These are phyloP conservation scores for Biston stratarius DNA, from an alignment of 2,888 invertebrate genomes.

Conservation along the genomic window DNA sequence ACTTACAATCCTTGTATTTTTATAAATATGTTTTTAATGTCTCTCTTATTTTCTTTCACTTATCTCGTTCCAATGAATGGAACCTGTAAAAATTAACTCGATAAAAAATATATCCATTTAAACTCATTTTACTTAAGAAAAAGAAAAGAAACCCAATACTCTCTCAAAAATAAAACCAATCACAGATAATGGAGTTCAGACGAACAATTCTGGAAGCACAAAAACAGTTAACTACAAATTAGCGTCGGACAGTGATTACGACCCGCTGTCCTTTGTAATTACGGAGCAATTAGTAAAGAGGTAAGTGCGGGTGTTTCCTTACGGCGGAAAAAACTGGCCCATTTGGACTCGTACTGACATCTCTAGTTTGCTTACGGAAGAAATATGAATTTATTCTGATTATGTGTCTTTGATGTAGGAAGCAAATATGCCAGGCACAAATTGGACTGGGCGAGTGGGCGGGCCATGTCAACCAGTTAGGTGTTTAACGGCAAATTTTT, in stretches of 20 bases:
- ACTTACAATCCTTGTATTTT: too few species aligned
- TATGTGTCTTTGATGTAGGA: too few species aligned
- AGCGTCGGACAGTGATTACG: slow-evolving; percentile 39
- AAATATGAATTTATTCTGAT: neutral
- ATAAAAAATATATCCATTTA: neutral
- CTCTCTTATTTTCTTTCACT: too few species aligned
- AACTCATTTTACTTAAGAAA: neutral
- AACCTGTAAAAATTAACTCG: neutral
- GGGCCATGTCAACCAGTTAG: too few species aligned
- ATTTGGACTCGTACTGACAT: neutral
- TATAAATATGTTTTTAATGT: too few species aligned
- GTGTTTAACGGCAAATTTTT: too few species aligned
- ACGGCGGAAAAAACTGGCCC: slow-evolving; percentile 22
- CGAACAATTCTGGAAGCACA: slow-evolving; percentile 36
- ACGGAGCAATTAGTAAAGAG: slow-evolving; percentile 43
- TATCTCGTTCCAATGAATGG: neutral
- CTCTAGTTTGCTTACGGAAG: neutral
- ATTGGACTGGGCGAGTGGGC: too few species aligned
- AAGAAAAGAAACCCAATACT: neutral
- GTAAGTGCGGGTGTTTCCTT: slow-evolving; percentile 45
- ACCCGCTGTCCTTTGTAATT: slow-evolving; percentile 40
- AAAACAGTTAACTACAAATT: slow-evolving; percentile 59
- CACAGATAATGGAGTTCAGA: slow-evolving; percentile 21
- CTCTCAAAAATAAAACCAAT: slow-evolving; percentile 15
- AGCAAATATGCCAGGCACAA: too few species aligned